A percentile compares a stretch with the other conserved stretches of the same genome.
These are phyloP conservation scores for Clangula hyemalis DNA, from an alignment of 2,797 vertebrate species.

Conservation along the genomic window DNA sequence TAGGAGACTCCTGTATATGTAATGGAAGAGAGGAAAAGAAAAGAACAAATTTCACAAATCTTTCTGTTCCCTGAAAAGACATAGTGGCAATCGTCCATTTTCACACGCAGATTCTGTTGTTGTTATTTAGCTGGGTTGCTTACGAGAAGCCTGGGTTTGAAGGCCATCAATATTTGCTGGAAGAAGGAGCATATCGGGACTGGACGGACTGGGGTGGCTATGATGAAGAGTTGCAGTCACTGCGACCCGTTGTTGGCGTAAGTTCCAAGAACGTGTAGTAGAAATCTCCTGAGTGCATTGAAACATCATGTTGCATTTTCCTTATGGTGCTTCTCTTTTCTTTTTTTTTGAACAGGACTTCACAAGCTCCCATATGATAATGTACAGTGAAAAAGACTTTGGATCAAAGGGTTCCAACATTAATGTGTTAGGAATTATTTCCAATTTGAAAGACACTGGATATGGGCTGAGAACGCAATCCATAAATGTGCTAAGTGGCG, in stretches of 20 bases:
- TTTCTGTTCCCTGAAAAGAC: background rate
- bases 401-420: conserved; percentile 81
- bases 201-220: conserved; percentile 90
- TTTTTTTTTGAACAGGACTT: conserved; percentile 82
- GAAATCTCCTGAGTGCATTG: background rate
- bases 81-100: background rate
- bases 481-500: conserved; percentile 85
- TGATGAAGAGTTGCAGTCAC: conserved; percentile 82
- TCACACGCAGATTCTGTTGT: background rate
- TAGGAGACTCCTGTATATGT: background rate
- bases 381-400: conserved; percentile 89
- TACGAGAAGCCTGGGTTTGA: conserved; percentile 88
- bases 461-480: conserved; percentile 89
- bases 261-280: conserved; percentile 61
- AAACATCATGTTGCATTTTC: background rate
- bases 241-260: conserved; percentile 87
- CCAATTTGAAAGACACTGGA: conserved; percentile 85
- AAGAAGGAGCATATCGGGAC: conserved; percentile 91
- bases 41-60: background rate
- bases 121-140: conserved; percentile 88
- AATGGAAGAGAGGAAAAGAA: background rate
- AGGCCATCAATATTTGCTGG: conserved; percentile 94
- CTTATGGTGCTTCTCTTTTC: conserved; percentile 29
- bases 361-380: conserved; percentile 86
- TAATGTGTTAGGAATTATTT: conserved; percentile 86